These are phyloP conservation scores for Umimayanthus kanabou DNA, from an alignment of 92 coral and sea anemone species.

Conservation along the genomic window DNA sequence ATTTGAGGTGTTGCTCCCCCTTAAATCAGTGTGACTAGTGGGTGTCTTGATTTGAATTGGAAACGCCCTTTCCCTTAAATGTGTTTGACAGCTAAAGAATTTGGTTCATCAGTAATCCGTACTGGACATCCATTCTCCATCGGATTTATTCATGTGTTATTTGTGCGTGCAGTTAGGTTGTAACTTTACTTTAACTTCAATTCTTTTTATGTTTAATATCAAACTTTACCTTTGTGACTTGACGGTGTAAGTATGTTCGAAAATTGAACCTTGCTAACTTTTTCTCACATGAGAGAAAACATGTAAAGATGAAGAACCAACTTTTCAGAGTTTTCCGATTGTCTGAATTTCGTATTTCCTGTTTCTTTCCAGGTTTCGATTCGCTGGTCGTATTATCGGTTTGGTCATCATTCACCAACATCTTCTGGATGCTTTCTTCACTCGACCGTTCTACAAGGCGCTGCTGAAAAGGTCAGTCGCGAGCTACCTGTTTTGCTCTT, in stretches of 20 bases:
- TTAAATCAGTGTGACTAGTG: no score
- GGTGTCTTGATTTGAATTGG: no score
- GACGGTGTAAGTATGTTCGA: not conserved
- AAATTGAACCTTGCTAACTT: not conserved
- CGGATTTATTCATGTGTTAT: no score
- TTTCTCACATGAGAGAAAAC: not conserved
- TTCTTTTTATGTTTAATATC: no score
- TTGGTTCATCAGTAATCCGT: no score
- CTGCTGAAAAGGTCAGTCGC: slow-evolving; percentile 80
- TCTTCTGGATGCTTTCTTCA: slow-evolving; percentile 95
- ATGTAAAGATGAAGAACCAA: not conserved
- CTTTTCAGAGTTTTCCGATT: not conserved
- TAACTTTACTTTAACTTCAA: no score
- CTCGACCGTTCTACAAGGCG: slow-evolving; percentile 95
- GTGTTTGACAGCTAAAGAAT: no score
- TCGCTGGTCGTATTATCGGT: slow-evolving; percentile 94
- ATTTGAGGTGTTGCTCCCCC: no score
- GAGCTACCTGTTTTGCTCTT: not conserved
- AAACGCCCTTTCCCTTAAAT: no score
- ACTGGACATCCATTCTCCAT: no score
- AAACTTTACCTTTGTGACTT: not conserved
- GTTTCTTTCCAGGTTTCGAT: slow-evolving; percentile 76
- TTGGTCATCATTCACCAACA: slow-evolving; percentile 95
- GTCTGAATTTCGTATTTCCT: not conserved
- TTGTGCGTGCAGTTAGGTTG: no score